These are phyloP conservation scores for Myathropa florea DNA, from an alignment of 2,888 invertebrate genomes.

Conservation along the genomic window DNA sequence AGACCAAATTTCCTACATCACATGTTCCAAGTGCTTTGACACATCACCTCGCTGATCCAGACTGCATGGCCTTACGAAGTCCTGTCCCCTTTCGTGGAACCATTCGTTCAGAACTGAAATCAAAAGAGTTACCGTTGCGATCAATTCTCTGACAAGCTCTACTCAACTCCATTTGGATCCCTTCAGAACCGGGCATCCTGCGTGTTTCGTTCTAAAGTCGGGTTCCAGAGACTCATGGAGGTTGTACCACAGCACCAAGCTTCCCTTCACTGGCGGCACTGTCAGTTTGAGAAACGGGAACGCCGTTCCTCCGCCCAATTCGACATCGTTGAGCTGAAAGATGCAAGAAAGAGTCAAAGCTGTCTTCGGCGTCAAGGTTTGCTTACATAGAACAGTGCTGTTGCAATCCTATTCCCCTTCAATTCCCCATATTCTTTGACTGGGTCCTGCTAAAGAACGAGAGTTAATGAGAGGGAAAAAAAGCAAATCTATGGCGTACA, in stretches of 20 bases:
- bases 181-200: constrained; percentile 95
- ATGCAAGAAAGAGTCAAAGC: not conserved
- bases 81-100: constrained; percentile 92
- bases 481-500: not conserved
- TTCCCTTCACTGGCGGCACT: constrained; percentile 91
- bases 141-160: not conserved
- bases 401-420: constrained; percentile 71
- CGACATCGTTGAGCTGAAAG: constrained; percentile 72
- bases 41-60: constrained; percentile 76
- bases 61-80: constrained; percentile 85
- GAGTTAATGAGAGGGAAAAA: not conserved
- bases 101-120: constrained; percentile 90
- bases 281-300: constrained; percentile 92
- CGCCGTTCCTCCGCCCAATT: constrained; percentile 96
- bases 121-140: not conserved
- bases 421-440: not conserved
- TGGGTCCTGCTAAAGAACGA: constrained; percentile 14
- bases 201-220: constrained; percentile 92
- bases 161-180: constrained; percentile 96
- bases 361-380: not conserved
- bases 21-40: constrained; percentile 77
- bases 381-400: constrained; percentile 73
- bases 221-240: constrained; percentile 93
- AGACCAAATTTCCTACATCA: not conserved
- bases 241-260: constrained; percentile 96